Conservation (phyloP, 1,140 invertebrate species). For the Drosophila micromelanica region DNA sequence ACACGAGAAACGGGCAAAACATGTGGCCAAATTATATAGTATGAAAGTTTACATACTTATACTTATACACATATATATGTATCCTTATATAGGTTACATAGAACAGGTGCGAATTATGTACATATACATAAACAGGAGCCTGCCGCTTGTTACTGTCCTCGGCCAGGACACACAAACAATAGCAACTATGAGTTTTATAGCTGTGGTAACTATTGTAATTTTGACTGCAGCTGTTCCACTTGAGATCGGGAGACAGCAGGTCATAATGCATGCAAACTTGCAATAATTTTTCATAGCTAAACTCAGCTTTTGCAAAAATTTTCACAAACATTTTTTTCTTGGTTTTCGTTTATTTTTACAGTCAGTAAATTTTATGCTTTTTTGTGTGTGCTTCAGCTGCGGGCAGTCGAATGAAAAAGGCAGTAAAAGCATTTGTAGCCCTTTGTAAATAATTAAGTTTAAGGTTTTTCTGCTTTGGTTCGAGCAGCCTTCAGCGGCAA, state of each 20-base stretch:
- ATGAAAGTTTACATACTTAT: constrained; percentile 8
- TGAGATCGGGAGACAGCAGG: constrained; percentile 17
- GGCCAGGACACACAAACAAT: constrained; percentile 16
- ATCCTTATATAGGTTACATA: background rate
- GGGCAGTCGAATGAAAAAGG: constrained; percentile 1
- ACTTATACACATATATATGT: too few species aligned
- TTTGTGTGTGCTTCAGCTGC: constrained; percentile 29
- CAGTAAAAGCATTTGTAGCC: constrained; percentile 64
- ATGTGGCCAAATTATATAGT: constrained; percentile 51
- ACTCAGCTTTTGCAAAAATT: constrained; percentile 54
- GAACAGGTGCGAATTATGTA: constrained; percentile 60
- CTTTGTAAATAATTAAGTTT: constrained; percentile 52
- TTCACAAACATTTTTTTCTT: constrained; percentile 71
- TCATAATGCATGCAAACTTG: constrained; percentile 79
- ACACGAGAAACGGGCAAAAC: constrained; percentile 10
- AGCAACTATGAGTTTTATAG: constrained; percentile 15
- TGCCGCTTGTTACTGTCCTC: constrained; percentile 17
- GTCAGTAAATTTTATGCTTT: constrained; percentile 75
- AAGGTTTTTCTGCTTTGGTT: constrained; percentile 8
- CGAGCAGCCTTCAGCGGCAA: background rate
- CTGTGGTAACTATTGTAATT: constrained; percentile 32
- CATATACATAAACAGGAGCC: constrained; percentile 11
- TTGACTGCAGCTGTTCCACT: constrained; percentile 45
- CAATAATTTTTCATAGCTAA: constrained; percentile 67
- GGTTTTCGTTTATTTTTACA: constrained; percentile 62